phyloP scores from a whole-genome alignment of 37 sponge, comb jelly and placozoan species.

The Chondrosia reniformis region DNA sequence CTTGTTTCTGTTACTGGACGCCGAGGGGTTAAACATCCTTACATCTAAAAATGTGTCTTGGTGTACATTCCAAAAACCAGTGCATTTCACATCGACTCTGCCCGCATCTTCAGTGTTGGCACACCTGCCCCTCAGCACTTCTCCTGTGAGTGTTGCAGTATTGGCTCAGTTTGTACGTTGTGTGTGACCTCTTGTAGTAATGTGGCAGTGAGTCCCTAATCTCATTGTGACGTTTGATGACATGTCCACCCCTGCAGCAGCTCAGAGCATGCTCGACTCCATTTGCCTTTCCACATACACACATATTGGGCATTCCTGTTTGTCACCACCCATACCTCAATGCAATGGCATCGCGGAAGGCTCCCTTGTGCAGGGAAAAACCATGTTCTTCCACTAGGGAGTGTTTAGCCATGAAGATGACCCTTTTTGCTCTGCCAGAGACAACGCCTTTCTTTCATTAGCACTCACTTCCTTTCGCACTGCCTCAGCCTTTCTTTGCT shows the following conservation, averaged over 20 bases:
- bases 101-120: neutral
- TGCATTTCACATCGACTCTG: conserved; percentile 9
- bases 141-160: neutral
- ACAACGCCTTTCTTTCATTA: no score
- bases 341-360: neutral
- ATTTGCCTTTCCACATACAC: neutral
- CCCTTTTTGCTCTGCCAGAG: no score
- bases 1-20: neutral
- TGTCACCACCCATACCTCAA: neutral
- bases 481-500: no score
- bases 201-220: neutral
- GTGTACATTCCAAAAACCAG: conserved; percentile 21
- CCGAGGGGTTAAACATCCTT: conserved; percentile 29
- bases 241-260: neutral
- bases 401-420: no score
- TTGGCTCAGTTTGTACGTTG: neutral
- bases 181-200: neutral
- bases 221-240: neutral
- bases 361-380: neutral
- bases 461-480: no score
- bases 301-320: neutral
- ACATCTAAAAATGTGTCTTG: conserved; percentile 47
- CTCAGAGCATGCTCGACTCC: neutral
- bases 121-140: neutral
- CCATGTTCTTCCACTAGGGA: neutral